These are phyloP conservation scores for Mus caroli DNA, from an alignment of 2,797 vertebrate species.

Conservation along the genomic window DNA sequence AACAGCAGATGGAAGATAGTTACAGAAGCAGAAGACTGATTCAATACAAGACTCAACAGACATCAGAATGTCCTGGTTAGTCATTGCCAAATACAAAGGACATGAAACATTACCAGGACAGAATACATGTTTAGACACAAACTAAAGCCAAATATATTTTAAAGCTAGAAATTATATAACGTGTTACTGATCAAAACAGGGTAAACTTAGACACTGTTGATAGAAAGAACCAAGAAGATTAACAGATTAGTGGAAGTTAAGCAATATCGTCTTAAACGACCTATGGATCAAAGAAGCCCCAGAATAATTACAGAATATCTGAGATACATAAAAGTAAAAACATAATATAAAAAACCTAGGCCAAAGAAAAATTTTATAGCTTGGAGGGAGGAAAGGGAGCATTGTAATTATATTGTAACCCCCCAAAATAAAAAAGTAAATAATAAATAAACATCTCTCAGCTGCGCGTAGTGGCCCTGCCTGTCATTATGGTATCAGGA, in stretches of 20 bases:
- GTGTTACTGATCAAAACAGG: not conserved
- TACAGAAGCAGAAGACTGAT: not conserved
- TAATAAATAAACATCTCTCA: not conserved
- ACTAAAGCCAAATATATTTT: not conserved
- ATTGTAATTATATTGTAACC: not conserved
- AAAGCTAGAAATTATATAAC: not conserved
- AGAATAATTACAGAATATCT: not conserved
- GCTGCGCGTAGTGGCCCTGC: not conserved
- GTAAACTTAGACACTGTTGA: not conserved
- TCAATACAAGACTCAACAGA: not conserved
- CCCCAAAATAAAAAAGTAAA: not conserved
- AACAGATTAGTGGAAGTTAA: not conserved
- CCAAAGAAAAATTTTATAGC: not conserved
- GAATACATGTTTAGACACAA: not conserved
- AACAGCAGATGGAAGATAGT: not conserved
- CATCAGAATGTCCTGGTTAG: not conserved
- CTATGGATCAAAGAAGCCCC: not conserved
- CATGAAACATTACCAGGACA: not conserved
- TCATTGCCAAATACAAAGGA: not conserved
- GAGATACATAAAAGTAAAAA: not conserved
- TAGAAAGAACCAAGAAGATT: not conserved
- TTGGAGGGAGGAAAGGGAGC: not conserved
- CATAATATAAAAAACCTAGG: not conserved
- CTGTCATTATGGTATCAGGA: not conserved
- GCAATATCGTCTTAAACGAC: not conserved